These are phyloP conservation scores for Phylloscopus collybita DNA, from an alignment of 2,797 vertebrate species.

Conservation along the genomic window DNA sequence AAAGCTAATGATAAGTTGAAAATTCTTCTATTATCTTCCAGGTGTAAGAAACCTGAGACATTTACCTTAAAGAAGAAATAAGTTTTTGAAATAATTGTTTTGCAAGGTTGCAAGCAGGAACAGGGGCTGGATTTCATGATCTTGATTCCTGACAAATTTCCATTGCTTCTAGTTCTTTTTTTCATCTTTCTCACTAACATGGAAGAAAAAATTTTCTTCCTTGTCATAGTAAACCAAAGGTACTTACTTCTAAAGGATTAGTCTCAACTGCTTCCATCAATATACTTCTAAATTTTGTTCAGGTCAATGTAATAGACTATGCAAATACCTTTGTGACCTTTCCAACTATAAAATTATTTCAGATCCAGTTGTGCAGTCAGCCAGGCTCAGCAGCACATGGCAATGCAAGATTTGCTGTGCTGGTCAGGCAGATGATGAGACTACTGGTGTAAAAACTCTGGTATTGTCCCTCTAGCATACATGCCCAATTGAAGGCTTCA, in stretches of 20 bases:
- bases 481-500: not conserved
- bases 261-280: not conserved
- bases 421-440: not conserved
- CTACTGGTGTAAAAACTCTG: not conserved
- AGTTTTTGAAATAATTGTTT: not conserved
- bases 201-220: not conserved
- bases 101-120: not conserved
- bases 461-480: not conserved
- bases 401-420: not conserved
- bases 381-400: not conserved
- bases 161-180: not conserved
- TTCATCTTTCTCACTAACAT: not conserved
- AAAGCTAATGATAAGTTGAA: not conserved
- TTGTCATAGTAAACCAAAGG: not conserved
- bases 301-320: not conserved
- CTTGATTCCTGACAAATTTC: not conserved
- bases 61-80: not conserved
- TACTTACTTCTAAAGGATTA: not conserved
- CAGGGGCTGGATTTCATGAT: not conserved
- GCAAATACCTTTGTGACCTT: not conserved
- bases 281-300: not conserved
- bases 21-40: not conserved
- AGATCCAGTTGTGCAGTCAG: not conserved
- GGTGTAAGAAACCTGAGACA: fast-evolving
- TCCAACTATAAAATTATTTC: not conserved